Evolutionary conservation across 2,888 invertebrate species (phyloP).

Genomic region (Pristionchus mayeri): DNA sequence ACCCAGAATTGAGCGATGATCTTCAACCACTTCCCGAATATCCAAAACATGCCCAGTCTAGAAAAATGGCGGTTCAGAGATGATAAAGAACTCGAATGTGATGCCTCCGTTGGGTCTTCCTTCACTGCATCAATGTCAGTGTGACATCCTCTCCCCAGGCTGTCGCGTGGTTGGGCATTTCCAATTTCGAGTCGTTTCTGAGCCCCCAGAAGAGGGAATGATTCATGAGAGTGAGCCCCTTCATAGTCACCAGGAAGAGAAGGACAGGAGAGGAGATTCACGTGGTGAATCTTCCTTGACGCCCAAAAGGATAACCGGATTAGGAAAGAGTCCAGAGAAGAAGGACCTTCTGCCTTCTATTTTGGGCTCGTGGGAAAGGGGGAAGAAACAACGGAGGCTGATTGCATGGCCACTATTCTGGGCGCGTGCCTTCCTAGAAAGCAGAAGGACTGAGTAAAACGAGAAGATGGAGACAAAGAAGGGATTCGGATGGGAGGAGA

Average conservation of each 20-base stretch:
- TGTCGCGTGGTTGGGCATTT: too few relatives aligned
- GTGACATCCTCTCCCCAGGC: too few relatives aligned
- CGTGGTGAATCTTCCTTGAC: background rate
- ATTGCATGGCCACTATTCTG: background rate
- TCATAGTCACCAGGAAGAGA: background rate
- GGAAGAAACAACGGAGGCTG: background rate
- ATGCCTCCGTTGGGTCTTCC: too few relatives aligned
- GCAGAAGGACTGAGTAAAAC: background rate
- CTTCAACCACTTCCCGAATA: background rate
- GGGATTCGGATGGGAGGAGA: background rate
- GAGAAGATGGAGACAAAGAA: background rate
- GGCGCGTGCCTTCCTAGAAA: background rate
- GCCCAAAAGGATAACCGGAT: conserved; percentile 11
- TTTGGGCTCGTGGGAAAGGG: background rate
- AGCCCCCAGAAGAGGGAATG: too few relatives aligned
- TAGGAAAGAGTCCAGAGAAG: background rate
- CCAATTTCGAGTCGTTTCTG: too few relatives aligned
- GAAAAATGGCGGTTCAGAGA: too few relatives aligned
- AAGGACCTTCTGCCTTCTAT: background rate
- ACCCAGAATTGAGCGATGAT: background rate
- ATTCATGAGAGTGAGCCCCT: too few relatives aligned
- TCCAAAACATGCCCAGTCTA: background rate
- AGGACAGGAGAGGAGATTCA: background rate
- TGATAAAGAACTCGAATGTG: too few relatives aligned
- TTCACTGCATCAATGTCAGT: too few relatives aligned